phyloP scores from a whole-genome alignment of 64 coral and sea anemone genomes.

The Orbicella faveolata region DNA sequence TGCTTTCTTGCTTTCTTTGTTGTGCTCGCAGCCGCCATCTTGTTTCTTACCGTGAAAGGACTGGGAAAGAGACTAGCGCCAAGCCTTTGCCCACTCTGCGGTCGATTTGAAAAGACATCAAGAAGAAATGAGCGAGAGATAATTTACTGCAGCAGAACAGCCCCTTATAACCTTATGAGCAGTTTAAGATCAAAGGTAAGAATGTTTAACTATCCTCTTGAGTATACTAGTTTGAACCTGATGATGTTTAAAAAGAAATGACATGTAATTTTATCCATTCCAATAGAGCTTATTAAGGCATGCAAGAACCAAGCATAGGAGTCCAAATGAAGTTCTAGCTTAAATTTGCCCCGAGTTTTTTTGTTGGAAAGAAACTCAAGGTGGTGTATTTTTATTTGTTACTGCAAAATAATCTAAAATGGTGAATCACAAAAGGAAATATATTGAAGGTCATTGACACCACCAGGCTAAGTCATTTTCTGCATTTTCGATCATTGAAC shows the following conservation, averaged over 20 bases:
- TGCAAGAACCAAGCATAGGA: neutral
- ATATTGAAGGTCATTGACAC: too few relatives aligned
- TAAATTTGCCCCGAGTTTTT: too few relatives aligned
- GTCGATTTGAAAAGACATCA: neutral
- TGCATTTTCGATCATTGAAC: too few relatives aligned
- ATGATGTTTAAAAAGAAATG: neutral
- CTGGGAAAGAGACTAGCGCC: constrained; percentile 1
- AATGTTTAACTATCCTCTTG: neutral
- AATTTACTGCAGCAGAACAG: neutral
- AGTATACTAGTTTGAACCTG: neutral
- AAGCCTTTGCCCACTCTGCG: neutral
- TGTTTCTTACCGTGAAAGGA: neutral
- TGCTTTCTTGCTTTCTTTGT: constrained; percentile 76
- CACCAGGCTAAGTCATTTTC: too few relatives aligned
- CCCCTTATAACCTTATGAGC: constrained; percentile 21
- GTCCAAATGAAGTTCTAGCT: too few relatives aligned
- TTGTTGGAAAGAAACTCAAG: too few relatives aligned
- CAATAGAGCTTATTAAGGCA: neutral
- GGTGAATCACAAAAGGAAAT: too few relatives aligned
- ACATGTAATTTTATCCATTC: neutral
- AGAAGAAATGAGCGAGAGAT: neutral
- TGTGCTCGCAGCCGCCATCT: neutral
- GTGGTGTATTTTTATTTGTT: too few relatives aligned
- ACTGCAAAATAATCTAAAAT: too few relatives aligned
- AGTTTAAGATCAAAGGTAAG: constrained; percentile 65